Conservation (phyloP, 92 coral and sea anemone species). For the Epizoanthus rinbou region DNA sequence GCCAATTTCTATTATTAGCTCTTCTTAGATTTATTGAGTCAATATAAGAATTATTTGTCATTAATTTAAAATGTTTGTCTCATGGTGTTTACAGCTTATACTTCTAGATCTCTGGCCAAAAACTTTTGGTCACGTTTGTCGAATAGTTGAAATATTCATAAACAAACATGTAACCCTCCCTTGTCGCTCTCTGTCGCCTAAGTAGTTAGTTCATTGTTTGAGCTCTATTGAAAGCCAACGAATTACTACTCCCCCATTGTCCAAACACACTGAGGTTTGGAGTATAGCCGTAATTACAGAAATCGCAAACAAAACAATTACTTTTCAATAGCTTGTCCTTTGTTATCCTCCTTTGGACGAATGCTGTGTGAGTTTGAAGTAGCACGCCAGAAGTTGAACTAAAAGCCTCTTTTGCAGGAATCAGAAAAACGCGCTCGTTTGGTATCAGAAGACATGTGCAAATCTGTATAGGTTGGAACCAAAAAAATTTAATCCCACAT, state of each 20-base stretch:
- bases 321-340: neutral
- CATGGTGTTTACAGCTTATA: neutral
- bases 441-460: neutral
- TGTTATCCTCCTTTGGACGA: constrained; percentile 33
- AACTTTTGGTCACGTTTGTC: neutral
- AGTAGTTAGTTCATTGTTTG: constrained; percentile 17
- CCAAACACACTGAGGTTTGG: constrained; percentile 2
- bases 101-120: neutral
- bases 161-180: neutral
- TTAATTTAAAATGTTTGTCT: too few relatives aligned
- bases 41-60: constrained; percentile 7
- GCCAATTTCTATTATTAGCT: constrained; percentile 6
- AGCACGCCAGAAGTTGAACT: neutral
- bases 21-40: constrained; percentile 12
- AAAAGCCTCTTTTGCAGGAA: neutral
- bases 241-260: neutral
- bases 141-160: constrained; percentile 21
- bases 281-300: constrained; percentile 18
- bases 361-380: constrained; percentile 26
- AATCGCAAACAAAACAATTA: constrained; percentile 42
- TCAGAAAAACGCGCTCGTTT: neutral
- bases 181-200: constrained; percentile 8
- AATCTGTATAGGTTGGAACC: neutral
- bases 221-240: constrained; percentile 4
- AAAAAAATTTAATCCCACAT: neutral